These are phyloP conservation scores for Lipotes vexillifer DNA, from an alignment of 2,113 vertebrate genomes.

Conservation along the genomic window DNA sequence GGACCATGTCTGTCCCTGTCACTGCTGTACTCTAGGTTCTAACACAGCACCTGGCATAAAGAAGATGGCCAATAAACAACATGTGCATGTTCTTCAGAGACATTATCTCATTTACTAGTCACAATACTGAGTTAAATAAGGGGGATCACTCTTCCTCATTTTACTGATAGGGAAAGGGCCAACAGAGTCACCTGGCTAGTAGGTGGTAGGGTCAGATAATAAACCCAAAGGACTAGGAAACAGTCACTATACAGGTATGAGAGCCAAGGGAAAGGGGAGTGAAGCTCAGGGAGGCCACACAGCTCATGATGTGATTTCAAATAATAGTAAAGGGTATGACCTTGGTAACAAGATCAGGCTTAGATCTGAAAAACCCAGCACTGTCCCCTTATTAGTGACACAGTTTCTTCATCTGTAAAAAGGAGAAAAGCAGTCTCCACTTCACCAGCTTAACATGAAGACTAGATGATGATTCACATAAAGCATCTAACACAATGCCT, in stretches of 20 bases:
- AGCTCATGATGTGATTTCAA: background rate
- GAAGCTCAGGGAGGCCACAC: no score
- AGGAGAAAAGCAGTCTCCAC: background rate
- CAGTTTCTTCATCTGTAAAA: background rate
- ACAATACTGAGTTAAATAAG: background rate
- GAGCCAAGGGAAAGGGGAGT: no score
- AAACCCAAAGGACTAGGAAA: background rate
- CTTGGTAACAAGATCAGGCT: background rate
- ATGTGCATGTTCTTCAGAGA: background rate
- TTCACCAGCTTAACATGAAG: background rate
- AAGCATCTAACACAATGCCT: background rate
- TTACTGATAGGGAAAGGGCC: background rate
- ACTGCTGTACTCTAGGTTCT: background rate
- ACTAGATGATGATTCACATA: background rate
- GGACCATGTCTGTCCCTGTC: background rate
- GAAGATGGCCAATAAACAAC: background rate
- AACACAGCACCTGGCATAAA: background rate
- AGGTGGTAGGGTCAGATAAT: background rate
- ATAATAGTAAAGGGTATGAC: background rate
- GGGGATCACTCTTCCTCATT: background rate
- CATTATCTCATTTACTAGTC: background rate
- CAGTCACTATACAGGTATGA: background rate
- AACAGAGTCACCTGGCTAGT: background rate
- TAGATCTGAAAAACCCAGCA: background rate
- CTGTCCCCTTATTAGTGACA: background rate